Evolutionary conservation across 2,113 vertebrate genomes (phyloP), one percentile per base, ranked within the genome.

Genomic region (Sphaerodactylus townsendi): DNA sequence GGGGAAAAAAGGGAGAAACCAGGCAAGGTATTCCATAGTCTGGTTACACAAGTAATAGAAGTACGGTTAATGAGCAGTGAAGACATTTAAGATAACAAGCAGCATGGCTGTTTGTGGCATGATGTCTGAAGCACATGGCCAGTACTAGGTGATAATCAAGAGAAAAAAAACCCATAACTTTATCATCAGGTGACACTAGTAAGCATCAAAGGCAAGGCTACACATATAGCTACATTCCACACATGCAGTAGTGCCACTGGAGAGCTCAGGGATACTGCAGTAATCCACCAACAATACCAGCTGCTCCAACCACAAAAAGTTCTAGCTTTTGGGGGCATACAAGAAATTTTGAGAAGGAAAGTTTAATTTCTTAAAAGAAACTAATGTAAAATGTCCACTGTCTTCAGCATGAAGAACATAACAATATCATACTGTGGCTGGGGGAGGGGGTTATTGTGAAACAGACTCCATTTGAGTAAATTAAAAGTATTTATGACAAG

Each of bases 71-170:
- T 88, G 62, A 84, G 85, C 85, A 92, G 81, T 13, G 59, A 70
- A 88, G 86, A 92, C 91, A 93, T 89, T 86, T 90, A 93, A 93
- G 91, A 37, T 86, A 86, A 78, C 93, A 86, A 89, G 86, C 37
- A 80, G 59, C 83, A 92, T 35, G 84, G 80, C 65, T 11, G 15
- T 75, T 53, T 48, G 50, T 75, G 46, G n/a, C 10, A 35, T 48
- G n/a, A 19, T 56, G 74, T 7, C n/a, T 11, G 10, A 35, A 11
- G 33, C 23, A 76, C 14, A 19, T 30, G 17, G 30, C 28, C 73
- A 75, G n/a, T 6, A 4, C 50, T 35, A 3, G 23, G 33, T 76
- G 30, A 76, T 21, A 35, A 56, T 9, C 19, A 13, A 76, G n/a
- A 28, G 9, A 5, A 5, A 48, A 15, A 73, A 44, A 41, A 37